Evolutionary conservation across 2,888 invertebrate genomes (phyloP).

Genomic region (Ctena decussata): DNA sequence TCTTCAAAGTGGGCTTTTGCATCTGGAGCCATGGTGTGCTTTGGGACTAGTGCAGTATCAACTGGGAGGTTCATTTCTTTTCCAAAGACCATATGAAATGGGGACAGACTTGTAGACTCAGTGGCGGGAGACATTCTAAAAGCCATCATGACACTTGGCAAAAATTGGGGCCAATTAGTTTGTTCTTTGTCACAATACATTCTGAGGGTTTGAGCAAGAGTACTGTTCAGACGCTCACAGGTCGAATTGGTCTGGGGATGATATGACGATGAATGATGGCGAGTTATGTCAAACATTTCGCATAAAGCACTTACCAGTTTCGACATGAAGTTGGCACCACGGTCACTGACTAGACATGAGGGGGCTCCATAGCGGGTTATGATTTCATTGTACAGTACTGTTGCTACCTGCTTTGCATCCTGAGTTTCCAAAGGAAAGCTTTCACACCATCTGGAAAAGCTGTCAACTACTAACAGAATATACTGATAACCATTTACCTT

Average conservation of each 20-base stretch:
- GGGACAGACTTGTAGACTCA: slow-evolving; percentile 19
- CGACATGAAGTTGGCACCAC: slow-evolving; percentile 45
- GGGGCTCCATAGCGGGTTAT: slow-evolving; percentile 46
- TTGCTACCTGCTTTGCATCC: slow-evolving; percentile 43
- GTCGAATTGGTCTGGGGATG: neutral
- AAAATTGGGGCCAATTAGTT: slow-evolving; percentile 32
- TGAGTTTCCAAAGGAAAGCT: slow-evolving; percentile 49
- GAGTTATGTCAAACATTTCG: slow-evolving; percentile 25
- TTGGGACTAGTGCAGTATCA: slow-evolving; percentile 6
- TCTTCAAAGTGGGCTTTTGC: slow-evolving; percentile 9
- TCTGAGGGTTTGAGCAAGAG: slow-evolving; percentile 5
- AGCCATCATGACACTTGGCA: slow-evolving; percentile 43
- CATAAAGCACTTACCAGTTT: slow-evolving; percentile 43
- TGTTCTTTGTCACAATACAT: slow-evolving; percentile 25
- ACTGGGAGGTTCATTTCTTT: slow-evolving; percentile 39
- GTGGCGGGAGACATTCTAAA: neutral
- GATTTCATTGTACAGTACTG: slow-evolving; percentile 34
- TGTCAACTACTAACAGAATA: slow-evolving; percentile 38
- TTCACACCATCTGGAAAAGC: slow-evolving; percentile 41
- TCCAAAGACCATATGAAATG: slow-evolving; percentile 29
- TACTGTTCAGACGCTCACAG: slow-evolving; percentile 23
- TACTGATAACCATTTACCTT: slow-evolving; percentile 36
- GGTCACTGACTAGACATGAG: slow-evolving; percentile 24
- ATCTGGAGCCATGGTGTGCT: neutral
- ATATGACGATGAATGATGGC: neutral